These are phyloP conservation scores for Trissonchulus latispiculum DNA, from an alignment of 2,888 invertebrate species.

Conservation along the genomic window DNA sequence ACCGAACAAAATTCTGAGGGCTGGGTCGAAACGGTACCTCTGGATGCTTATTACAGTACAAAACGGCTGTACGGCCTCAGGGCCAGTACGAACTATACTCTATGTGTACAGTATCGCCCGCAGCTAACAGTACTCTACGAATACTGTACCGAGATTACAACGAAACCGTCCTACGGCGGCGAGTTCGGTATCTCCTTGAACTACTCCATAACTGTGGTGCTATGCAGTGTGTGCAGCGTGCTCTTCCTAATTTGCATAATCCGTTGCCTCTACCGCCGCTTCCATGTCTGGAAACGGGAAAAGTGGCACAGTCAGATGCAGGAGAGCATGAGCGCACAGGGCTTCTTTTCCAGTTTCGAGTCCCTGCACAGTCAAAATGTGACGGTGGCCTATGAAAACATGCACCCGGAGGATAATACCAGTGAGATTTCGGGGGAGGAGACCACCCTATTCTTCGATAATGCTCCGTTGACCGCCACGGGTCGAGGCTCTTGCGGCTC, in stretches of 20 bases:
- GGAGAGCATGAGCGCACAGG: slow-evolving; percentile 20
- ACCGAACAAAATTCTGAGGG: neutral
- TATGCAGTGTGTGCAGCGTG: neutral
- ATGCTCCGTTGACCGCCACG: neutral
- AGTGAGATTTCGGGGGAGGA: neutral
- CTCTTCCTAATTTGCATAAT: slow-evolving; percentile 10
- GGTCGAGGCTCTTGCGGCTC: neutral
- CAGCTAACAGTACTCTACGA: slow-evolving; percentile 13
- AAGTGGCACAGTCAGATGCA: slow-evolving; percentile 22
- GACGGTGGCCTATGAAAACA: slow-evolving; percentile 18
- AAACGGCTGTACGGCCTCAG: slow-evolving; percentile 6
- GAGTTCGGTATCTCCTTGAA: neutral
- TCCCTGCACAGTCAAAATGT: neutral
- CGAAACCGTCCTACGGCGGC: neutral
- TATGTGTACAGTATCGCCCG: slow-evolving; percentile 18
- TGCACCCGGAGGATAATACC: neutral
- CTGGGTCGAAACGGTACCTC: neutral
- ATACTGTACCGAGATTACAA: slow-evolving; percentile 14
- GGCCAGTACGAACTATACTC: slow-evolving; percentile 21
- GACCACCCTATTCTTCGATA: neutral
- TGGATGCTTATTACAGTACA: slow-evolving; percentile 9
- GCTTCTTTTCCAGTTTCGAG: slow-evolving; percentile 20
- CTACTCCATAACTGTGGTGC: neutral
- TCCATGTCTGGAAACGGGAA: slow-evolving; percentile 24
- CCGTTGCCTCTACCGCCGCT: slow-evolving; percentile 20